Percentiles rank a stretch among this genome's conserved stretches.
phyloP scores from a whole-genome alignment of 2,888 invertebrate genomes.

The Globia sparganii region DNA sequence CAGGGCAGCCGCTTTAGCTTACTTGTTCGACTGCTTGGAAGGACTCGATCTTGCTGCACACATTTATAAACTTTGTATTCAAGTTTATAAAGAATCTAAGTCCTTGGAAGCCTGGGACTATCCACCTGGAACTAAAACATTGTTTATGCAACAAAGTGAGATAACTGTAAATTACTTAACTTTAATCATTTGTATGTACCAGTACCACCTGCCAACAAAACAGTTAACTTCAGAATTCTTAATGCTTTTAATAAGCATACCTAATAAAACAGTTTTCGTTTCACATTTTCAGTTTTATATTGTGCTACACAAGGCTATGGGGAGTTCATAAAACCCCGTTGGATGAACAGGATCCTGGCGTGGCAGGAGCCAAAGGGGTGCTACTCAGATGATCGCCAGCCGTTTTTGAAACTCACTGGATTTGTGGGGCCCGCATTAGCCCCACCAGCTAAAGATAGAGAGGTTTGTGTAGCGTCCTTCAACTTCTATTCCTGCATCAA shows the following conservation, averaged over 20 bases:
- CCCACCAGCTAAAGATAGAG: constrained; percentile 78
- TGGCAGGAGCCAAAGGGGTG: constrained; percentile 88
- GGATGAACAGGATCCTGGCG: constrained; percentile 87
- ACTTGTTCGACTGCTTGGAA: constrained; percentile 85
- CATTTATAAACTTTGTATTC: constrained; percentile 87
- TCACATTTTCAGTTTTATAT: constrained; percentile 78
- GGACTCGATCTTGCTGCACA: constrained; percentile 82
- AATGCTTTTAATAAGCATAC: not conserved
- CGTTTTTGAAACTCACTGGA: constrained; percentile 84
- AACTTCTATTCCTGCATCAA: not conserved
- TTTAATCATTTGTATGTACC: not conserved
- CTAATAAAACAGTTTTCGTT: not conserved
- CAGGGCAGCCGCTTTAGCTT: constrained; percentile 79
- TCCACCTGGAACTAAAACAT: constrained; percentile 84
- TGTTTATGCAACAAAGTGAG: constrained; percentile 88
- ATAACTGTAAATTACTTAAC: not conserved
- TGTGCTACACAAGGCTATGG: constrained; percentile 87
- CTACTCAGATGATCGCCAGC: constrained; percentile 84
- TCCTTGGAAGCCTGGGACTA: constrained; percentile 87
- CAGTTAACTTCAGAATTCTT: not conserved
- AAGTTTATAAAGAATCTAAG: constrained; percentile 86
- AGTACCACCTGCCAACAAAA: not conserved
- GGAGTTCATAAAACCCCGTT: constrained; percentile 87
- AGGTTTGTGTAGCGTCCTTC: constrained; percentile 70
- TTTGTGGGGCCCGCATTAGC: constrained; percentile 77